These are phyloP conservation scores for Psittacus erithacus DNA, from an alignment of 2,113 vertebrate species.

Conservation along the genomic window DNA sequence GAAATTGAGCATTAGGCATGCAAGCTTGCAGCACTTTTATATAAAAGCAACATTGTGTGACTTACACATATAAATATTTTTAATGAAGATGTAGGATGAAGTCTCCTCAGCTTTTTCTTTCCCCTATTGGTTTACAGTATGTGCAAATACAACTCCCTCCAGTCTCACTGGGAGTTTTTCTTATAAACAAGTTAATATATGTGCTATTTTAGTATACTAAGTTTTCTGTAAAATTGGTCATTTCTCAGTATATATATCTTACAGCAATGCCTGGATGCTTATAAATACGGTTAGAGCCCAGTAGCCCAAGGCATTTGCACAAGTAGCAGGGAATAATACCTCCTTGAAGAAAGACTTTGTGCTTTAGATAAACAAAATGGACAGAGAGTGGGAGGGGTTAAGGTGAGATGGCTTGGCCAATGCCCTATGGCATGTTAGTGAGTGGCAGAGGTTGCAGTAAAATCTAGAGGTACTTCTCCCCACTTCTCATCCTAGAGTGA, in stretches of 20 bases:
- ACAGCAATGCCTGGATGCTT: neutral
- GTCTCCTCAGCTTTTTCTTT: neutral
- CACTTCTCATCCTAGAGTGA: neutral
- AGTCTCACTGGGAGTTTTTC: neutral
- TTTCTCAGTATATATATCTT: neutral
- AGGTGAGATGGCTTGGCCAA: neutral
- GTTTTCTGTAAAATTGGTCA: neutral
- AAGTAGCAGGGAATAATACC: neutral
- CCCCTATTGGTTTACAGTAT: neutral
- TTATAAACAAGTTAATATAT: neutral
- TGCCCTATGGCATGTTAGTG: neutral
- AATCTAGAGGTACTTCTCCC: neutral
- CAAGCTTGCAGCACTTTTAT: neutral
- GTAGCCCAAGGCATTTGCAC: neutral
- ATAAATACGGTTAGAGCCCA: neutral
- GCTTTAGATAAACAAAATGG: neutral
- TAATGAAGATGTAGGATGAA: conserved; percentile 29
- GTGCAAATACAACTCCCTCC: neutral
- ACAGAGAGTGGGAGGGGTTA: neutral
- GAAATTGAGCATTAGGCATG: neutral
- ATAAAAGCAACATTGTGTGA: conserved; percentile 18
- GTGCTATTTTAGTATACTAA: neutral
- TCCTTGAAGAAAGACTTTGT: neutral
- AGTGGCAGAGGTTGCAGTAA: neutral
- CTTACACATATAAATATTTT: neutral